Base-by-base conservation (phyloP, 2,797 vertebrate species). In the Falco concolor region DNA sequence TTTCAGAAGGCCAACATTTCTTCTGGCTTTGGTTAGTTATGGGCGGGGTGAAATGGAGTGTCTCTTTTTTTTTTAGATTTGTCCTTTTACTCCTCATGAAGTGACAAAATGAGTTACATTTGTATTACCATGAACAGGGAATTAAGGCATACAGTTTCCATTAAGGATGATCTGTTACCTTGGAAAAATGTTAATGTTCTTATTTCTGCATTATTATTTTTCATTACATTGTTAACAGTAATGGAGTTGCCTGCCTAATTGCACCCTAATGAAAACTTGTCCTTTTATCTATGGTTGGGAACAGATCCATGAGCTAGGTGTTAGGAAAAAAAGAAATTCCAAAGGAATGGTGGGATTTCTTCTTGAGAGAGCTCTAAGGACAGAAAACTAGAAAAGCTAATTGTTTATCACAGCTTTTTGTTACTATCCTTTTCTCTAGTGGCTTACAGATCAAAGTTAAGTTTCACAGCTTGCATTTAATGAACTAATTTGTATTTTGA, bases 131-230 rank as follows among this genome's bases (percentile, higher is more conserved):
- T 23, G 14, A 42, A 28, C 8, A 82, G 70, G 59, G 77, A 73
- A 65, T 84, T 90, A 64, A 93, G 70, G 76, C 44, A 80, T 53
- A 68, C 28, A 34, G 14, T 89, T 96, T 93, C 76, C 84, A 96
- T 95, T 93, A 84, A 90, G 77, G 77, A 94, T 90, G 88, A 96
- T 94, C 70, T 84, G 87, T 94, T 95, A 53, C 77, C 53, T 82
- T 4, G 4, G 70, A 87, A 95, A 88, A 96, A 95, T 60, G 87
- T 77, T 94, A 87, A 95, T 93, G 85, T 53, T 91, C 91, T 56
- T 87, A 86, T 88, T 91, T 95, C 89, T 95, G 32, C 56, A 67
- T 94, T 96, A 77, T 91, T 93, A 69, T 79, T 95, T 91, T 93
- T 91, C 89, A 87, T 91, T 95, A 75, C 47, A 15, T 25, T 80